Evolutionary conservation across 2,113 vertebrate genomes (phyloP), one percentile per base, ranked within the genome.

Genomic region (Anseranas semipalmata): DNA sequence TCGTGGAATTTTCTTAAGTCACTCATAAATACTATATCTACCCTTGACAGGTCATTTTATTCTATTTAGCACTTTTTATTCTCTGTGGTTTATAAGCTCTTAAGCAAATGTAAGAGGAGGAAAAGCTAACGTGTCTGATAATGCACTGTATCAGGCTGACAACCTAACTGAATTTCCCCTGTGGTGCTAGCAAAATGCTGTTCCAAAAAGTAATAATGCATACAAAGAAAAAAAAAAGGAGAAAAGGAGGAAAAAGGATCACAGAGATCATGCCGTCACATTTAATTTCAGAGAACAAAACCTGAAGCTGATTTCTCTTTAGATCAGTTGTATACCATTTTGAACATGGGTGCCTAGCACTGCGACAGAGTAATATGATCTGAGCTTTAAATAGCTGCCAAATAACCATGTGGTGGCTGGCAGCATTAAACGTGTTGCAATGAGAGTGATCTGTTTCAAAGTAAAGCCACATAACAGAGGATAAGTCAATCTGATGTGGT

Each of bases 371-470:
- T 94, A 97, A 97, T 94, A 90, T 94, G 97, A 98, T 95, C 96
- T 79, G 90, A 90, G 89, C 95, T 96, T 97, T 97, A 97, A 97
- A 97, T 97, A 97, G 96, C 95, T 97, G 96, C 97, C 97, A 97
- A 96, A 89, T 93, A 97, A 95, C 96, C 97, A 96, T 95, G 96
- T 95, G 81, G 94, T 93, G 87, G 94, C 96, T 97, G 97, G 96
- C 95, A 93, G 92, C 88, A 95, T 72, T 91, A 93, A 95, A 87
- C 41, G 78, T 95, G 96, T 96, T 91, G 85, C 85, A 82, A 93
- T 50, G 88, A 96, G 95, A 97, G 92, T 46, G 84, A 96, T 96
- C 92, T 93, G 67, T 96, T 98, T 97, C 97, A 97, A 95, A 98
- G 95, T 79, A 86, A 96, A 97, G 93, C 95, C 91, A 93, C 89